phyloP scores from a whole-genome alignment of 2,888 invertebrate species.

The Synergus itoensis region DNA sequence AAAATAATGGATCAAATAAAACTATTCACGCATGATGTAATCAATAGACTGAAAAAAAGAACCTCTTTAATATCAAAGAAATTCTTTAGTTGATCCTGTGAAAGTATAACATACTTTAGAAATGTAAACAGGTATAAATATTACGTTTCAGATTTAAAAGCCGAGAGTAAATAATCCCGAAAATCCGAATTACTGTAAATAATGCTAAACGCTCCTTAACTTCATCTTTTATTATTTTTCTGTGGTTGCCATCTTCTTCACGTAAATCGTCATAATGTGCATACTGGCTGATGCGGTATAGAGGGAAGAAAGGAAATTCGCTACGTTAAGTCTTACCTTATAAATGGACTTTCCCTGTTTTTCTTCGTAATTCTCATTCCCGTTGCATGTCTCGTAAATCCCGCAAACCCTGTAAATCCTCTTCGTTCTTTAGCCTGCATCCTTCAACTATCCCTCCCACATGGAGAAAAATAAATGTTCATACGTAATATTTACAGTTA shows the following conservation, averaged over 20 bases:
- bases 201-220: neutral
- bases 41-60: no score
- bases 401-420: constrained; percentile 55
- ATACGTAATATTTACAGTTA: no score
- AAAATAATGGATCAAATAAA: no score
- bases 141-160: no score
- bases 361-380: constrained; percentile 30
- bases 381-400: constrained; percentile 54
- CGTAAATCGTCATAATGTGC: constrained; percentile 49
- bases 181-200: neutral
- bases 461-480: no score
- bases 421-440: constrained; percentile 37
- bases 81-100: no score
- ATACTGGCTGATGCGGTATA: constrained; percentile 32
- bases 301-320: constrained; percentile 37
- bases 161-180: no score
- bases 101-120: no score
- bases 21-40: no score
- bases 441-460: neutral
- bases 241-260: neutral
- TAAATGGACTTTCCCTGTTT: constrained; percentile 58
- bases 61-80: no score
- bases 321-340: constrained; percentile 50
- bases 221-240: neutral
- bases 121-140: no score